phyloP scores from a whole-genome alignment of 1,140 invertebrate genomes.

The Drosophila repletoides region DNA sequence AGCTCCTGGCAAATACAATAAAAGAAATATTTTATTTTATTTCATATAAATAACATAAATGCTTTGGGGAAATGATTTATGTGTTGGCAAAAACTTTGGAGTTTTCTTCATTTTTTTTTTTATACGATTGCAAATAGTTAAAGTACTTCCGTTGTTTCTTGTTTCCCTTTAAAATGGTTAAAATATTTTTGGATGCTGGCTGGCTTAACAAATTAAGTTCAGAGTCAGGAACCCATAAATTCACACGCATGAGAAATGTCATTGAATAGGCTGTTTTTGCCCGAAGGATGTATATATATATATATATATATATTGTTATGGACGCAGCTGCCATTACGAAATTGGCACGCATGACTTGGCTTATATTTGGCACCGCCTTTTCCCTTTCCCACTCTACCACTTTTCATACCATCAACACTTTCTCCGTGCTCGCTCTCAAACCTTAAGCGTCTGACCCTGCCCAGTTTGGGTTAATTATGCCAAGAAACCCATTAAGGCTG shows the following conservation, averaged over 20 bases:
- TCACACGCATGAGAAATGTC: slow-evolving; percentile 73
- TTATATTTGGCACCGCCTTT: slow-evolving; percentile 62
- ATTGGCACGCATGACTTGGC: slow-evolving; percentile 70
- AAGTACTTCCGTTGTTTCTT: slow-evolving; percentile 43
- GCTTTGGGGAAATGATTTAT: slow-evolving; percentile 76
- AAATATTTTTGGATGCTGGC: no score
- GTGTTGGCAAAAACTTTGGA: slow-evolving; percentile 52
- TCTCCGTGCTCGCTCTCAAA: slow-evolving; percentile 1
- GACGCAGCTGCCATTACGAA: slow-evolving; percentile 61
- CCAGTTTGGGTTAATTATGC: slow-evolving; percentile 70
- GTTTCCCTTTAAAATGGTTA: slow-evolving; percentile 33
- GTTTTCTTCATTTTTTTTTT: no score
- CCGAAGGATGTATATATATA: not conserved
- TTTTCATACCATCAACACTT: slow-evolving; percentile 61
- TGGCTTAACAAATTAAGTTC: slow-evolving; percentile 43
- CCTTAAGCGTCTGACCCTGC: slow-evolving; percentile 4
- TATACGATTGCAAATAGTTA: slow-evolving; percentile 61
- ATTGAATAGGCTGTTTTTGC: slow-evolving; percentile 49
- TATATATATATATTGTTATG: slow-evolving; percentile 66
- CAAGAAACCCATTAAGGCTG: slow-evolving; percentile 69
- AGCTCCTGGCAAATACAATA: slow-evolving; percentile 41
- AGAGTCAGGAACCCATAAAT: slow-evolving; percentile 55
- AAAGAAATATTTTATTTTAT: slow-evolving; percentile 27
- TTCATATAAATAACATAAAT: slow-evolving; percentile 73
- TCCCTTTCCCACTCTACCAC: slow-evolving; percentile 5